Evolutionary conservation across 2,888 invertebrate species (phyloP).

Genomic region (Zygothrica quintamaculata): DNA sequence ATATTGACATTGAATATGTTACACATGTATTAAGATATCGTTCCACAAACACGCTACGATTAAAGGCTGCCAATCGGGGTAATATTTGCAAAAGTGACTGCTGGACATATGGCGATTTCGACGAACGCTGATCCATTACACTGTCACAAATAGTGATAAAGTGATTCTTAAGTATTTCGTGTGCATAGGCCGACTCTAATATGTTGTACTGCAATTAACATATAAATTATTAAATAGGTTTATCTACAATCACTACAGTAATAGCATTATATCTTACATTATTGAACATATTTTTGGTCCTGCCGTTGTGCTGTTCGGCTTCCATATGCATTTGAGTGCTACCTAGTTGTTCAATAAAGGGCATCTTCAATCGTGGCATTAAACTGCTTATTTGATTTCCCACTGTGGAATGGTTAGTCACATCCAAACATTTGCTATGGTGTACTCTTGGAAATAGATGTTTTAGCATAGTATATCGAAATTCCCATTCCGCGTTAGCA

Average conservation of each 20-base stretch:
- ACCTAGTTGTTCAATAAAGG: conserved; percentile 84
- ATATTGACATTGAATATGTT: conserved; percentile 90
- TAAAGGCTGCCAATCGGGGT: conserved; percentile 97
- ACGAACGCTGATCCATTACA: conserved; percentile 91
- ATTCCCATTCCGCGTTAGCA: conserved; percentile 94
- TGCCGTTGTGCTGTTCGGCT: conserved; percentile 74
- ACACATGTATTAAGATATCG: conserved; percentile 91
- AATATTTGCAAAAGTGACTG: conserved; percentile 93
- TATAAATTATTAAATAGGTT: background rate
- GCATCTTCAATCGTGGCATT: conserved; percentile 85
- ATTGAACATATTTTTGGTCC: conserved; percentile 69
- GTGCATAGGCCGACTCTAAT: conserved; percentile 94
- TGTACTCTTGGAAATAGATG: conserved; percentile 85
- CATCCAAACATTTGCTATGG: conserved; percentile 71
- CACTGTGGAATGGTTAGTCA: conserved; percentile 51
- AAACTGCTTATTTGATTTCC: conserved; percentile 76
- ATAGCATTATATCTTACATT: conserved; percentile 52
- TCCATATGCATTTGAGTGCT: conserved; percentile 77
- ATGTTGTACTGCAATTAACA: conserved; percentile 85
- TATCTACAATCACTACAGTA: too few species aligned
- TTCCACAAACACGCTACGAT: conserved; percentile 91
- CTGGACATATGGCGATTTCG: conserved; percentile 92
- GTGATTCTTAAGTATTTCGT: conserved; percentile 91
- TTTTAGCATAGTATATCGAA: conserved; percentile 90
- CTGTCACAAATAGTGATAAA: conserved; percentile 91